Evolutionary conservation across 2,797 vertebrate genomes (phyloP).

Genomic region (Lepilemur ruficaudatus): DNA sequence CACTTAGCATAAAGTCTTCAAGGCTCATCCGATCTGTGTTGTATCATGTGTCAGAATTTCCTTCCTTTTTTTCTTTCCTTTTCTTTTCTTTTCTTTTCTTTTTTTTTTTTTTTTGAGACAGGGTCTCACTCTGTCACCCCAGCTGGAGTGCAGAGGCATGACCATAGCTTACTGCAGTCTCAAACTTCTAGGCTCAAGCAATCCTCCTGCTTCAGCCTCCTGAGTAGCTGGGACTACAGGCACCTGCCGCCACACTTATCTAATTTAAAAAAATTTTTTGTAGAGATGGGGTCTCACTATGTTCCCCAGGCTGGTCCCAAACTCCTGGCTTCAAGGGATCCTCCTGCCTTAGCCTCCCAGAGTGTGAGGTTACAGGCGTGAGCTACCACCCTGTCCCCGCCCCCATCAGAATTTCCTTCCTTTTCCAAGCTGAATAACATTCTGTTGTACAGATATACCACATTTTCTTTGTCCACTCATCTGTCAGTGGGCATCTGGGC

Average conservation of each 20-base stretch:
- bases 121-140: background rate
- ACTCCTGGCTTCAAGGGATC: background rate
- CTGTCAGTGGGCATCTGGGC: background rate
- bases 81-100: no score
- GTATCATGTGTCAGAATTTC: background rate
- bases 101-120: background rate
- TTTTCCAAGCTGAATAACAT: background rate
- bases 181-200: background rate
- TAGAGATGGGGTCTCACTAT: background rate
- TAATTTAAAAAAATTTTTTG: background rate
- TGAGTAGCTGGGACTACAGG: background rate
- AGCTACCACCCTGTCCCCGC: background rate
- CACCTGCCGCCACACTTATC: background rate
- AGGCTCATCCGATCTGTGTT: background rate
- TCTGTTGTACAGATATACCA: background rate
- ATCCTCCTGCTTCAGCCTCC: background rate
- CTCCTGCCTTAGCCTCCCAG: background rate
- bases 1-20: background rate
- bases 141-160: rapidly evolving
- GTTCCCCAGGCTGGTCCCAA: background rate
- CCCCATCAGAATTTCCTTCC: background rate
- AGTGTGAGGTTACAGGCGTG: no score
- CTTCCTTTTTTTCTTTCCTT: no score
- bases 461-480: background rate
- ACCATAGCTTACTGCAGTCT: background rate